Evolutionary conservation across 2,888 invertebrate genomes (phyloP), one percentile per base, ranked within the genome.

Genomic region (Sarcophaga subvicina): DNA sequence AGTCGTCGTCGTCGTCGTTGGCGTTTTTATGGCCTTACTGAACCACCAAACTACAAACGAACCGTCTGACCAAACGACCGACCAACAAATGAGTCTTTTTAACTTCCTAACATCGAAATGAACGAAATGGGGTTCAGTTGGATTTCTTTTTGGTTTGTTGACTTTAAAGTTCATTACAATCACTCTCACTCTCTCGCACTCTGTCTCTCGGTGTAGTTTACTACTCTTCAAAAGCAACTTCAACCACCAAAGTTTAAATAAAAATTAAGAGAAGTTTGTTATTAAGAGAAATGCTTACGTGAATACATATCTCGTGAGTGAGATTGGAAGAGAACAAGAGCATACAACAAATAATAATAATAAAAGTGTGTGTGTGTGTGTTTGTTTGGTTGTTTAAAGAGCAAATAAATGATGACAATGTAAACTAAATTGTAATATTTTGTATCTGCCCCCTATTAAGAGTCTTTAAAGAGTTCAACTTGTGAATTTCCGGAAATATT

Each of bases 101-200:
- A 54, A 14, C 54, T 54, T 54, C 17, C 54, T 54, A 54, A 54
- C 20, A 25, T 37, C 27, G 5, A 72, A 71, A 22, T 22, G 22
- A 72, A 71, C 60, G 17, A 81, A 54, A 77, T 8, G 10, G 54
- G 25, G 59, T 45, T 66, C 27, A 59, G 71, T 83, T 80, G 75
- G 70, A 47, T 25, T 71, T 22, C 49, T 20, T 71, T 79, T 83
- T 83, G 72, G 77, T 86, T 86, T 86, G 82, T 83, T 83, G 86
- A 86, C 86, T 80, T 72, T 71, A 66, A 72, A 27, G 17, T 54
- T 54, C 54, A 14, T 14, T 14, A 54, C 54, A 54, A 54, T 14
- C 54, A 54, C 14, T 14, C 54, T 12, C 54, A 10, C 17, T 49
- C 14, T 22, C 22, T 54, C 54, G 3, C 54, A 0, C 12, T 54